Evolutionary conservation across 1,140 invertebrate species (phyloP).

Genomic region (Drosophila novamexicana): DNA sequence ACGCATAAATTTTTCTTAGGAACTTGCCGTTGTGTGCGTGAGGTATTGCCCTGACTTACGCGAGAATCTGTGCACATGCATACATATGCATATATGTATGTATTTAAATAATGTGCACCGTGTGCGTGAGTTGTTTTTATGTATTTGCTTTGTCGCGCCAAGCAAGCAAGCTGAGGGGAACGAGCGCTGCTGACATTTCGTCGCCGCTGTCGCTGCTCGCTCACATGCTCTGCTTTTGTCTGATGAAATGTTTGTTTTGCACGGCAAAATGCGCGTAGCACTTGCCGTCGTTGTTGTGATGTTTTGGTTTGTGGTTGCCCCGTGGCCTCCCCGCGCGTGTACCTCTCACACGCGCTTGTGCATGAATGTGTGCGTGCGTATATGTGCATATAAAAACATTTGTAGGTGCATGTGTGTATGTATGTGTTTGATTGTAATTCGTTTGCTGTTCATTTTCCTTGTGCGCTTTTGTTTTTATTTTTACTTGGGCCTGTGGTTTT

Average conservation of each 20-base stretch:
- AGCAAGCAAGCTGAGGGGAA: conserved; percentile 35
- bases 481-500: conserved; percentile 60
- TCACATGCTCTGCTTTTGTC: conserved; percentile 52
- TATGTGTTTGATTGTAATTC: conserved; percentile 52
- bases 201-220: conserved; percentile 50
- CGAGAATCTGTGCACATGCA: conserved; percentile 22
- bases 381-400: too few relatives aligned
- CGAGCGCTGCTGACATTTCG: conserved; percentile 66
- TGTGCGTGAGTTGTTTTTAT: conserved; percentile 56
- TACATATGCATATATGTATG: neutral
- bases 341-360: neutral
- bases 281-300: conserved; percentile 64
- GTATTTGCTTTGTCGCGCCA: conserved; percentile 72
- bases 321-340: conserved; percentile 30
- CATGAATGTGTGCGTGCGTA: too few relatives aligned
- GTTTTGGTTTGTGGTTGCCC: conserved; percentile 72
- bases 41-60: conserved; percentile 71
- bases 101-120: conserved; percentile 6
- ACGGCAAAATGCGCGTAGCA: conserved; percentile 75
- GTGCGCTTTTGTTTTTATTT: conserved; percentile 63
- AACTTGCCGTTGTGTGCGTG: conserved; percentile 61
- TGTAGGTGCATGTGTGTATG: too few relatives aligned
- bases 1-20: conserved; percentile 82
- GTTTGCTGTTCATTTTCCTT: conserved; percentile 51
- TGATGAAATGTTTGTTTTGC: conserved; percentile 82